Evolutionary conservation across 2,888 invertebrate genomes (phyloP), one percentile per base, ranked within the genome.

Genomic region (Prosapia bicincta): DNA sequence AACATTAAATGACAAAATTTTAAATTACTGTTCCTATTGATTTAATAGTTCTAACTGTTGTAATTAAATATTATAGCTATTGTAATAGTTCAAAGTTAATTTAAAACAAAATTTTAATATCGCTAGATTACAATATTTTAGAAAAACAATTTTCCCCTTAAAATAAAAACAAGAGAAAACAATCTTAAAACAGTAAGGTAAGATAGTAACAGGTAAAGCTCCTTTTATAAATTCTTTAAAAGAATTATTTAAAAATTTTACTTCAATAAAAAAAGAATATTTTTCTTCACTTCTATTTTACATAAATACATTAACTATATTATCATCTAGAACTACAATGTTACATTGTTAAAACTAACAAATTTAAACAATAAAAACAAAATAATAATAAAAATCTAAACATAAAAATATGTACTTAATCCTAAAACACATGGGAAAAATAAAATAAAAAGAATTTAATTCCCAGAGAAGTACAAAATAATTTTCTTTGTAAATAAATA

Each of bases 341-440:
- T 54, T 54, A 54, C 54, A 54, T 9, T 54, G 54, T 54, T 54
- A 54, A 54, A 54, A 10, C 54, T 54, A 54, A 54, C 54, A 54
- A 54, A n/a, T 54, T 54, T 54, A 54, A 54, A 54, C 54, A 54
- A 54, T 54, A 54, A 54, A 54, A 54, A 54, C 54, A 54, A 54
- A 54, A 54, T 54, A 54, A 54, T 54, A 54, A 54, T 54, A 54
- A 54, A 54, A 54, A 54, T 54, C 54, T 54, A 20, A 54, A 54
- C 54, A 20, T 20, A 20, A 54, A 10, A 54, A 54, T 54, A 54
- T 54, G 54, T 20, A 54, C 54, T 54, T 54, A 54, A 54, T 3
- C 6, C 54, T 54, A 54, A 54, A 54, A 54, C 54, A 54, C 54
- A 54, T 20, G 54, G 54, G 54, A 54, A 54, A 54, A 5, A 20